phyloP scores from a whole-genome alignment of 2,797 vertebrate genomes.

The Lutjanus argentimaculatus region DNA sequence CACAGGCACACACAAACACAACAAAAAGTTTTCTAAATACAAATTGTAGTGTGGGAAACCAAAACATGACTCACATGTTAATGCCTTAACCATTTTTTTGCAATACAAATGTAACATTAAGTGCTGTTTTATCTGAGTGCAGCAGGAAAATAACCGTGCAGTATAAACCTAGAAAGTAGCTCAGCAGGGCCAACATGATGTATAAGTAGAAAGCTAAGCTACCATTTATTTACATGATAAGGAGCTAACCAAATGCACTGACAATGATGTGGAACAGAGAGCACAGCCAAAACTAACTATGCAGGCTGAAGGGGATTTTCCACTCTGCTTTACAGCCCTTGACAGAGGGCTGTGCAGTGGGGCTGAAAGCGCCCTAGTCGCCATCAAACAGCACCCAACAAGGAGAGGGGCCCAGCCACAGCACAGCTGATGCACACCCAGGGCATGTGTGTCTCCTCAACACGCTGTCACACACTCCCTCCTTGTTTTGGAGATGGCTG shows the following conservation, averaged over 20 bases:
- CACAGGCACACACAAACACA: background rate
- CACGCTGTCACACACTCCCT: conserved; percentile 70
- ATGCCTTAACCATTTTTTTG: background rate
- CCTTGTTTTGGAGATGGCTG: conserved; percentile 83
- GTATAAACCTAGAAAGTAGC: conserved; percentile 20
- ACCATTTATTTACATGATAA: conserved; percentile 76
- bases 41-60: background rate
- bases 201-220: conserved; percentile 50
- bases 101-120: background rate
- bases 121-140: background rate
- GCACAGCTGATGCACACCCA: conserved; percentile 70
- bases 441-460: conserved; percentile 74
- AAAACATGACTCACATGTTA: background rate
- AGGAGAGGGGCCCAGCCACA: conserved; percentile 81
- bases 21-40: background rate
- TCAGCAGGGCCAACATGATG: conserved; percentile 20
- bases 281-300: conserved; percentile 73
- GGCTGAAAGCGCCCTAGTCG: conserved; percentile 65
- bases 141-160: background rate
- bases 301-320: conserved; percentile 85
- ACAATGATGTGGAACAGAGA: conserved; percentile 80
- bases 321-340: conserved; percentile 79
- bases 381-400: conserved; percentile 88
- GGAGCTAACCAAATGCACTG: conserved; percentile 64
- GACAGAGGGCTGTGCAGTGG: conserved; percentile 73